phyloP scores from a whole-genome alignment of 2,113 vertebrate genomes.

The Gila orcuttii region DNA sequence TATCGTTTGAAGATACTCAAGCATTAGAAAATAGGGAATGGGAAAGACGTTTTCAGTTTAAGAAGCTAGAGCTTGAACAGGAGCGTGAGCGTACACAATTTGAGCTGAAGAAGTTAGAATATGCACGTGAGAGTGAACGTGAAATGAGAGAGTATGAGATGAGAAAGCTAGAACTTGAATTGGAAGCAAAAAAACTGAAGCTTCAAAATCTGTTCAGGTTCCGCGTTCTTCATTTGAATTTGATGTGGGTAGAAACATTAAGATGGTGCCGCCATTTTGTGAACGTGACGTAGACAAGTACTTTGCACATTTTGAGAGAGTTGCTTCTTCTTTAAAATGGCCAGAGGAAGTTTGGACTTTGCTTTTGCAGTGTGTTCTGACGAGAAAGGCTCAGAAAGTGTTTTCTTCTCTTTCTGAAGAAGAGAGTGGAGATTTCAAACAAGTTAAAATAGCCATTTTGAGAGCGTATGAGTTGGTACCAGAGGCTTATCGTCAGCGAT shows the following conservation, averaged over 20 bases:
- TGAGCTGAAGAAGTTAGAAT: not conserved
- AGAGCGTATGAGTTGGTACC: too few relatives aligned
- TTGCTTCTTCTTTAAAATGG: not conserved
- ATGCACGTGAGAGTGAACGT: not conserved
- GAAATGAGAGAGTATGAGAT: not conserved
- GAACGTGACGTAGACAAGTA: not conserved
- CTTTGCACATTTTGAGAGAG: not conserved
- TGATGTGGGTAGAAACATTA: not conserved
- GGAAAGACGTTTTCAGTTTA: not conserved
- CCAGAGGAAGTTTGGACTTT: not conserved
- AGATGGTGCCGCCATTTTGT: not conserved
- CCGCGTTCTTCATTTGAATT: not conserved
- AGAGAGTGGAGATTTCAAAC: too few relatives aligned
- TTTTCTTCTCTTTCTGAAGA: too few relatives aligned
- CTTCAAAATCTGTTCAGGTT: not conserved
- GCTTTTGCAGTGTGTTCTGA: not conserved
- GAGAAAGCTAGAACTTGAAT: not conserved
- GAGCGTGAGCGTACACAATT: not conserved
- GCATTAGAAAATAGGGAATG: not conserved
- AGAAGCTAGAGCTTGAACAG: too few relatives aligned
- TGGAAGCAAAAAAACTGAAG: not conserved
- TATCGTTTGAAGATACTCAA: not conserved
- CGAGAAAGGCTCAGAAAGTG: not conserved
- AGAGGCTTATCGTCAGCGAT: too few relatives aligned
- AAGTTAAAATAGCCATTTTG: too few relatives aligned